Base-by-base conservation (phyloP, 2,888 invertebrate species). In the Beris morrisii region DNA sequence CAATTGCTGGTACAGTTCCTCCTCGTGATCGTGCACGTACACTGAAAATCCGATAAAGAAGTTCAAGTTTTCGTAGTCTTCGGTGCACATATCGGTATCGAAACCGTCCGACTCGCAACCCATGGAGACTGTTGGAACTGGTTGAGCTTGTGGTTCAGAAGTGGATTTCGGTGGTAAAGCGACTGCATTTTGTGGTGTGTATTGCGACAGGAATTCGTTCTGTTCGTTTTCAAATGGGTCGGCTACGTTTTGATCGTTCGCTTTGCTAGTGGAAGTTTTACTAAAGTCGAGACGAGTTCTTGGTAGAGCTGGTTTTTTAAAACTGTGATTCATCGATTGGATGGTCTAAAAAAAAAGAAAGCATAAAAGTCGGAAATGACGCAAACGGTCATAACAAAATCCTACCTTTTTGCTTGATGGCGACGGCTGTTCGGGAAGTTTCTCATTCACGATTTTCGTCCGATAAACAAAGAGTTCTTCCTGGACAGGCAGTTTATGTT, bases 321-420 rank as follows among this genome's bases (percentile, higher is more conserved):
- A 80, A 53, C 78, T 78, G 58, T 79, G 77, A 66, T 78, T 79
- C 79, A 80, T 79, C 5, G 78, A 77, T 22, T 77, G 75, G 28
- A 80, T 67, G 0, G 78, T 79, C 43, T 74, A 52, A 65, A 64
- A 63, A 66, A 12, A 6, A 3, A 48, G 48, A 48, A 15, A 48
- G n/a, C 12, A 13, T 13, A 11, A 12, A 6, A 12, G 5, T 11
- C 5, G 12, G 13, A 48, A 13, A 48, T 6, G 12, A 15, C 3
- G n/a, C 5, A 6, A 11, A 6, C 5, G 7, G 5, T 48, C 5
- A 48, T 48, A 48, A 6, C 6, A 6, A 12, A 15, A 6, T 54
- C n/a, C 12, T 74, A 84, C 85, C 78, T 83, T 86, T 77, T 87
- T 86, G 71, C 86, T 86, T 3, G 87, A 78, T 0, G 88, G 88